These are phyloP conservation scores for Pholis gunnellus DNA, from an alignment of 2,113 vertebrate genomes.

Conservation along the genomic window DNA sequence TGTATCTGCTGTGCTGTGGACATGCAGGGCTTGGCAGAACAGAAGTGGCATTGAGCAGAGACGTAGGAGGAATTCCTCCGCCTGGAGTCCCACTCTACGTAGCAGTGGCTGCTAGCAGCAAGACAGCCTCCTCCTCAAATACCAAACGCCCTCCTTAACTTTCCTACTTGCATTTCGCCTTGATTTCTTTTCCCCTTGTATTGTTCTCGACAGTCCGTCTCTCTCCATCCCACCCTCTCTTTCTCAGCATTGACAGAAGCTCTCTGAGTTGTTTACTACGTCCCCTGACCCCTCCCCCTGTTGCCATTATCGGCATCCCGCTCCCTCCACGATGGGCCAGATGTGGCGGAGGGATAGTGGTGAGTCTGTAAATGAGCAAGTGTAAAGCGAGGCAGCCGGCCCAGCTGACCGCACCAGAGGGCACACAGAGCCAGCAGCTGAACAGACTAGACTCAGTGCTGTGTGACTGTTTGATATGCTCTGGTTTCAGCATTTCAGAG, in stretches of 20 bases:
- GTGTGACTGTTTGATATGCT: slow-evolving; percentile 1
- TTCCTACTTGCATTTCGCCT: slow-evolving; percentile 47
- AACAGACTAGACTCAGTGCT: slow-evolving; percentile 5
- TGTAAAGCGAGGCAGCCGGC: slow-evolving; percentile 58
- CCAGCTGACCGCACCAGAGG: slow-evolving; percentile 49
- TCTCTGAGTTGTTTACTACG: slow-evolving; percentile 54
- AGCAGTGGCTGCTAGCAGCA: slow-evolving; percentile 54
- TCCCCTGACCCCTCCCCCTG: background rate
- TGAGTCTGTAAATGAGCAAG: slow-evolving; percentile 66
- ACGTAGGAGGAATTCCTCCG: slow-evolving; percentile 80
- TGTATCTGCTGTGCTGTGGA: slow-evolving; percentile 71
- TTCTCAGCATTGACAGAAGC: slow-evolving; percentile 34
- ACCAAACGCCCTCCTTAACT: slow-evolving; percentile 62
- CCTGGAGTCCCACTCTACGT: slow-evolving; percentile 66
- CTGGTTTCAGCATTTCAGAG: slow-evolving; percentile 33
- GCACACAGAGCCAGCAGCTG: slow-evolving; percentile 47
- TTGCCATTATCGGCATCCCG: slow-evolving; percentile 42
- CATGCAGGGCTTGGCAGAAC: slow-evolving; percentile 73
- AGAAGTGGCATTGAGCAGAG: slow-evolving; percentile 81
- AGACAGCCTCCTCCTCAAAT: slow-evolving; percentile 65
- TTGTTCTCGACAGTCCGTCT: slow-evolving; percentile 59
- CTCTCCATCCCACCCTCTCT: slow-evolving; percentile 41
- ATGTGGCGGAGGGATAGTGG: slow-evolving; percentile 68
- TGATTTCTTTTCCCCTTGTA: slow-evolving; percentile 45
- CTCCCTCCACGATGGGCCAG: slow-evolving; percentile 55